Evolutionary conservation across 2,888 invertebrate genomes (phyloP).

Genomic region (Mythimna loreyi): DNA sequence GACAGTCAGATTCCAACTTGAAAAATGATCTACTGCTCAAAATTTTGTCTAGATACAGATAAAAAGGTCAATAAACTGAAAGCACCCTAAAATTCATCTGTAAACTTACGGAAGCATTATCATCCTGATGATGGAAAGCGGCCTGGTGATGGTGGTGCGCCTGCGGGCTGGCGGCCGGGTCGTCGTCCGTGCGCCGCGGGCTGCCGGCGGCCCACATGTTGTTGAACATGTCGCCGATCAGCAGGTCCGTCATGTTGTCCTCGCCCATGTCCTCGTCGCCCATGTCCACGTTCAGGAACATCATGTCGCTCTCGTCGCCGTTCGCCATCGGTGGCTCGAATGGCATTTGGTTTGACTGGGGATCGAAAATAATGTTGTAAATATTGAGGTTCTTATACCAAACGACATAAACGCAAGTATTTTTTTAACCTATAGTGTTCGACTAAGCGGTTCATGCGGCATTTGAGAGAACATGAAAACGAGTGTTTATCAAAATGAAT

Average conservation of each 20-base stretch:
- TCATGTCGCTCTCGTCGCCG: constrained; percentile 88
- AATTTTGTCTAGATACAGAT: background rate
- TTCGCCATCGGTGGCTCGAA: constrained; percentile 87
- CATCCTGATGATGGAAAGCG: constrained; percentile 69
- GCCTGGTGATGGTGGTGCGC: constrained; percentile 70
- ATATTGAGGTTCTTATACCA: background rate
- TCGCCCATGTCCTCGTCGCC: constrained; percentile 91
- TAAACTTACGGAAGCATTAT: constrained; percentile 69
- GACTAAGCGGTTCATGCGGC: too few species aligned
- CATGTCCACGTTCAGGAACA: constrained; percentile 86
- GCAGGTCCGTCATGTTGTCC: constrained; percentile 92
- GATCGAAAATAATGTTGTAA: background rate
- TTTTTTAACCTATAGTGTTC: too few species aligned
- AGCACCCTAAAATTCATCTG: background rate
- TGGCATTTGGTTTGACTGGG: constrained; percentile 85
- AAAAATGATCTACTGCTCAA: background rate
- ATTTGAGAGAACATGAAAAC: too few species aligned
- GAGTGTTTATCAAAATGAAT: too few species aligned
- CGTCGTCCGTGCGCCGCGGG: constrained; percentile 73
- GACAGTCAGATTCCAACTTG: background rate
- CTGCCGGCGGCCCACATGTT: constrained; percentile 81
- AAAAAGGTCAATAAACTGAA: too few species aligned
- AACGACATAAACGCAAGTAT: too few species aligned
- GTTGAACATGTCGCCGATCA: constrained; percentile 94
- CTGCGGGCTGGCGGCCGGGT: constrained; percentile 69